These are phyloP conservation scores for Neoseiulus cucumeris DNA, from an alignment of 1,140 invertebrate species.

Conservation along the genomic window DNA sequence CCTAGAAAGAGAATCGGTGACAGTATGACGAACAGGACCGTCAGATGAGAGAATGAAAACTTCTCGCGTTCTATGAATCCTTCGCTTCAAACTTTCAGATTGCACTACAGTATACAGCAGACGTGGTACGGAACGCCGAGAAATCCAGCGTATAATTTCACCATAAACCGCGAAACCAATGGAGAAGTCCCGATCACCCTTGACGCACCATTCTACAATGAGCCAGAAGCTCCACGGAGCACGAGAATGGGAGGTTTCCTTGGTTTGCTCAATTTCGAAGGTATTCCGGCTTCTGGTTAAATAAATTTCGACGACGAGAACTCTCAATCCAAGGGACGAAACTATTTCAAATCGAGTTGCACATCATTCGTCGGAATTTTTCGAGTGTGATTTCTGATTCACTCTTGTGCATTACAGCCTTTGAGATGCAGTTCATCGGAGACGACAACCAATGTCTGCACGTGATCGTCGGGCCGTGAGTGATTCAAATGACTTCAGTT, in stretches of 20 bases:
- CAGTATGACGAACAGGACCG: too few relatives aligned
- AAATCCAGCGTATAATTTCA: not conserved
- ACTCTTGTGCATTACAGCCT: not conserved
- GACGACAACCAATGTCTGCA: slow-evolving; percentile 1
- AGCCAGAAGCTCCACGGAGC: not conserved
- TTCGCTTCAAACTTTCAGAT: not conserved
- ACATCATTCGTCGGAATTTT: too few relatives aligned
- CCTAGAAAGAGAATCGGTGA: too few relatives aligned
- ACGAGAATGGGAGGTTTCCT: not conserved
- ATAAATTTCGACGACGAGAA: too few relatives aligned
- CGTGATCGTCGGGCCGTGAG: not conserved
- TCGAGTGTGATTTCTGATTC: too few relatives aligned
- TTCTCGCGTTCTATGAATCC: too few relatives aligned
- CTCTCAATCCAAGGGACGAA: too few relatives aligned
- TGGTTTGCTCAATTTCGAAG: not conserved
- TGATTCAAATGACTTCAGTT: too few relatives aligned
- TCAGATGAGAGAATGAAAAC: too few relatives aligned
- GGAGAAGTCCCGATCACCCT: not conserved
- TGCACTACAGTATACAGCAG: not conserved
- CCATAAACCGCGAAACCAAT: not conserved
- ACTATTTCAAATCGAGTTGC: too few relatives aligned
- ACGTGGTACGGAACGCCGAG: slow-evolving; percentile 7
- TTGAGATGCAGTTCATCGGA: slow-evolving; percentile 4
- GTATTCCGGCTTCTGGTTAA: not conserved
- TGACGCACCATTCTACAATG: not conserved